Evolutionary conservation across 2,797 vertebrate genomes (phyloP).

Genomic region (Sciurus carolinensis): DNA sequence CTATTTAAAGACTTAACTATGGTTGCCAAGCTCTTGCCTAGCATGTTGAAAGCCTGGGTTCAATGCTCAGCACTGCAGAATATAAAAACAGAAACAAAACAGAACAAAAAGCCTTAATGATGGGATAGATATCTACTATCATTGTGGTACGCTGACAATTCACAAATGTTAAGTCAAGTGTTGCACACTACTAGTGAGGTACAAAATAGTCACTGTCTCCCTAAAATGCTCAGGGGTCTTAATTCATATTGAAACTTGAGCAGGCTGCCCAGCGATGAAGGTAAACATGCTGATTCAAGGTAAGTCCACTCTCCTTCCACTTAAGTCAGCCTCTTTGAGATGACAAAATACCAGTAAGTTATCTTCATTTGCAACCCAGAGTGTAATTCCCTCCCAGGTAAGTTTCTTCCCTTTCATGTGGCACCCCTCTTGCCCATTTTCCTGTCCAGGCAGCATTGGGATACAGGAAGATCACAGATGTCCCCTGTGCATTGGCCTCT

Average conservation of each 20-base stretch:
- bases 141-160: neutral
- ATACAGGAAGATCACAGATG: neutral
- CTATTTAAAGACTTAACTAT: constrained; percentile 13
- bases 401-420: neutral
- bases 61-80: neutral
- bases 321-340: neutral
- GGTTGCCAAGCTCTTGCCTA: neutral
- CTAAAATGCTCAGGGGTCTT: neutral
- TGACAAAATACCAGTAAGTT: neutral
- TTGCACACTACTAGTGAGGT: neutral
- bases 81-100: neutral
- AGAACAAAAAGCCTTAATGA: neutral
- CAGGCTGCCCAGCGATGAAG: neutral
- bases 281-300: neutral
- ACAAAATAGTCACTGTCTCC: neutral
- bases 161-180: neutral
- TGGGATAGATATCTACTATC: neutral
- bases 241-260: neutral
- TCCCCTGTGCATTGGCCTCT: neutral
- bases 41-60: neutral
- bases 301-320: neutral
- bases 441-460: neutral
- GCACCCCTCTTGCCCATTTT: neutral
- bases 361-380: neutral
- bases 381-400: neutral